phyloP scores from a whole-genome alignment of 2,113 vertebrate genomes.

The Phalacrocorax carbo region DNA sequence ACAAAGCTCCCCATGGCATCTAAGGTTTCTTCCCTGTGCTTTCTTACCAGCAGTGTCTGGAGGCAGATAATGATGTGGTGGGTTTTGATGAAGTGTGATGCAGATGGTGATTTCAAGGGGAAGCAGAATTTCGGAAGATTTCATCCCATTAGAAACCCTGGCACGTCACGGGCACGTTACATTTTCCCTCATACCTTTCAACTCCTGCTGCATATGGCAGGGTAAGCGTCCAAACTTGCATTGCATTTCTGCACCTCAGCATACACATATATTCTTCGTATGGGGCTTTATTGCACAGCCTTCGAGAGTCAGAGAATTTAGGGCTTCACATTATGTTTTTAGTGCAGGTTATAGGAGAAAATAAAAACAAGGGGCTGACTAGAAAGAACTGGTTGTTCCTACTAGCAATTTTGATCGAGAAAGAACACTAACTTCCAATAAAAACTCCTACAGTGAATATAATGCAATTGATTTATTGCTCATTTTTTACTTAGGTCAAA shows the following conservation, averaged over 20 bases:
- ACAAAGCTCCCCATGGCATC: not conserved
- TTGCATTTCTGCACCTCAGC: not conserved
- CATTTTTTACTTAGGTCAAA: not conserved
- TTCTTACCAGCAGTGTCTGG: not conserved
- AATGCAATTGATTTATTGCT: conserved; percentile 9
- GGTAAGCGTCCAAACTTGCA: not conserved
- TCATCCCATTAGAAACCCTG: not conserved
- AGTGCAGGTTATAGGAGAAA: conserved; percentile 13
- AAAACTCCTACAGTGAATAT: not conserved
- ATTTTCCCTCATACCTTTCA: not conserved
- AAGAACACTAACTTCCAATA: not conserved
- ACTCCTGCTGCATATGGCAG: not conserved
- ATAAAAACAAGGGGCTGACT: not conserved
- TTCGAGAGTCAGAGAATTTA: conserved; percentile 14
- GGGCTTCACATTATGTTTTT: not conserved
- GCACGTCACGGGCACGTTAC: rapidly evolving
- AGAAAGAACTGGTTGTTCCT: not conserved
- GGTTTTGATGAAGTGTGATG: not conserved
- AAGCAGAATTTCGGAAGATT: not conserved
- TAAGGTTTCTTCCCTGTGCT: not conserved
- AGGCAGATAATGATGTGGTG: not conserved
- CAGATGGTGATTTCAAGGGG: not conserved
- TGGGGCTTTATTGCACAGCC: not conserved
- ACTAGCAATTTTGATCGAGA: not conserved
- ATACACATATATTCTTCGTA: not conserved